phyloP scores from a whole-genome alignment of 2,113 vertebrate genomes.

The Etia nguti region DNA sequence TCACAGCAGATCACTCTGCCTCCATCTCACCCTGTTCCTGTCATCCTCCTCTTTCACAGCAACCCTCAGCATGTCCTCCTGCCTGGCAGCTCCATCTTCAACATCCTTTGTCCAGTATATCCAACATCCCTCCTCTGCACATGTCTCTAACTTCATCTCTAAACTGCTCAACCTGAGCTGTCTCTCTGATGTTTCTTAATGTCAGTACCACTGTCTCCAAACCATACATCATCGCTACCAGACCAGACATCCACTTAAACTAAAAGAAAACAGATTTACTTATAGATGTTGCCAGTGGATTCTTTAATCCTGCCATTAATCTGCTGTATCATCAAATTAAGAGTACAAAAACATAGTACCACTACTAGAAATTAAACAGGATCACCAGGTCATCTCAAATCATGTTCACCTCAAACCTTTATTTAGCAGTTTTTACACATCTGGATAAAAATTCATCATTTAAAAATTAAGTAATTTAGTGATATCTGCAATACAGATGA shows the following conservation, averaged over 20 bases:
- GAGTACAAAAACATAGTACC: background rate
- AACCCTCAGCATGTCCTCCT: background rate
- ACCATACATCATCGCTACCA: background rate
- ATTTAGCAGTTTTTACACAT: rapidly evolving
- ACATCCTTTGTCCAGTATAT: background rate
- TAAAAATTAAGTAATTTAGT: background rate
- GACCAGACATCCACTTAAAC: background rate
- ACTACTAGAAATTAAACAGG: background rate
- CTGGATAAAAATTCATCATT: background rate
- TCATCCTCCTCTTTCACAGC: background rate
- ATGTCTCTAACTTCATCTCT: background rate
- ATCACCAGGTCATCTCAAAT: background rate
- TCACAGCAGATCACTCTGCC: background rate
- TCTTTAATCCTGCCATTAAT: background rate
- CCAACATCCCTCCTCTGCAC: background rate
- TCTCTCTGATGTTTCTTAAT: background rate
- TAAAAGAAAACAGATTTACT: background rate
- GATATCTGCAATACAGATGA: background rate
- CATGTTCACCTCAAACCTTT: background rate
- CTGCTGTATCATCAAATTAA: background rate
- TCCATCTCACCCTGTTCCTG: background rate
- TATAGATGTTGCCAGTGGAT: background rate
- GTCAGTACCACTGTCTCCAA: background rate
- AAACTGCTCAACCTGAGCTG: background rate
- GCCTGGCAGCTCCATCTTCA: background rate